These are phyloP conservation scores for Notechis scutatus DNA, from an alignment of 2,113 vertebrate genomes.

Conservation along the genomic window DNA sequence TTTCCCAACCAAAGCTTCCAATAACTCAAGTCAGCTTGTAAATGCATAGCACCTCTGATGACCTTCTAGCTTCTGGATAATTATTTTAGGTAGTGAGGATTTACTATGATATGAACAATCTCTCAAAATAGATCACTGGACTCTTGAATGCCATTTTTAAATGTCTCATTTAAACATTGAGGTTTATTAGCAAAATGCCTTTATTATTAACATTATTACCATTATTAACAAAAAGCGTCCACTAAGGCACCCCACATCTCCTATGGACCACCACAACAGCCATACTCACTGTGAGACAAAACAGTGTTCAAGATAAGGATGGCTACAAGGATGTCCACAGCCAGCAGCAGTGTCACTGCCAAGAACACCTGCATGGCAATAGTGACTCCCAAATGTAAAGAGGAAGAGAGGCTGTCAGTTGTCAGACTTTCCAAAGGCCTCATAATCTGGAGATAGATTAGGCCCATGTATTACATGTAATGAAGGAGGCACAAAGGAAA, in stretches of 20 bases:
- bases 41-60: neutral
- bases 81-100: neutral
- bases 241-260: neutral
- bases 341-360: neutral
- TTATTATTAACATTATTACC: neutral
- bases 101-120: neutral
- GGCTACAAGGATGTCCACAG: neutral
- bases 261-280: neutral
- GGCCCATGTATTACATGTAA: neutral
- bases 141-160: neutral
- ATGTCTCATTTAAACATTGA: neutral
- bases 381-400: neutral
- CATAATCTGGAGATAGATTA: too few species aligned
- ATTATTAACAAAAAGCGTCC: too few species aligned
- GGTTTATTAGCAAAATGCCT: neutral
- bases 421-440: too few species aligned
- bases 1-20: neutral
- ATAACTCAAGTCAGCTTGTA: neutral
- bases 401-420: neutral
- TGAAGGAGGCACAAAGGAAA: constrained; percentile 37
- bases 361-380: neutral
- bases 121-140: neutral
- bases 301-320: neutral
- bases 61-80: neutral
- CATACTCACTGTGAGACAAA: neutral